phyloP scores from a whole-genome alignment of 2,797 vertebrate genomes.

The Macroramphosus scolopax region DNA sequence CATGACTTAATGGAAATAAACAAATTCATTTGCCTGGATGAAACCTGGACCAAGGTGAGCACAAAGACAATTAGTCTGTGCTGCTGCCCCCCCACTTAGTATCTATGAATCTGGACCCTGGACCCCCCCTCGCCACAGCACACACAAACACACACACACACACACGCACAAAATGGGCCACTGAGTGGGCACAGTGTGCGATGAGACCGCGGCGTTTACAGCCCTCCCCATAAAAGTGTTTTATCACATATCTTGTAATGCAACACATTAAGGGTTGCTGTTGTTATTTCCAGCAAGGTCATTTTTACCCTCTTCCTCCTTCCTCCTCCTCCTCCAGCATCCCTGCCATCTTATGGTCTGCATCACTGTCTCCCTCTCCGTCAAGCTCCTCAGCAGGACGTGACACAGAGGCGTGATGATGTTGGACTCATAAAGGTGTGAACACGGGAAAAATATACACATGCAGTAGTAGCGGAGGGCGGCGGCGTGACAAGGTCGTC shows the following conservation, averaged over 20 bases:
- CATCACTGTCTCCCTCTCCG: constrained; percentile 9
- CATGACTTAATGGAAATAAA: neutral
- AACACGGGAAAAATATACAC: constrained; percentile 36
- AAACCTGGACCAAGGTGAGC: constrained; percentile 58
- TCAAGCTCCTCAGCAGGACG: constrained; percentile 13
- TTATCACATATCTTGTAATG: constrained; percentile 83
- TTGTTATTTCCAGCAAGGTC: constrained; percentile 82
- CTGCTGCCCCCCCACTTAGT: constrained; percentile 16
- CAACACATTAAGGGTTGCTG: constrained; percentile 80
- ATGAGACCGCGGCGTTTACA: constrained; percentile 71
- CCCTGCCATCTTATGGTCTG: constrained; percentile 31
- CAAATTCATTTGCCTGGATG: constrained; percentile 11
- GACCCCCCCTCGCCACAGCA: constrained; percentile 28
- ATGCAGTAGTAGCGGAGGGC: constrained; percentile 29
- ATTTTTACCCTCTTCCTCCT: constrained; percentile 50
- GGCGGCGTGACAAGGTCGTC: constrained; percentile 44
- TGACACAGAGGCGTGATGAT: constrained; percentile 19
- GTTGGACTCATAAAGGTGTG: constrained; percentile 53
- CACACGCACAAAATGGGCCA: constrained; percentile 43
- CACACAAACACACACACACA: constrained; percentile 12
- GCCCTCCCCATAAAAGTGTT: constrained; percentile 80
- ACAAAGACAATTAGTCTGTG: constrained; percentile 62
- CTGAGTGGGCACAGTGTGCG: constrained; percentile 62
- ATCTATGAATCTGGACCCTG: constrained; percentile 45
- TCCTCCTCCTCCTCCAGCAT: too few relatives aligned